Evolutionary conservation across 2,113 vertebrate genomes (phyloP).

Genomic region (Brienomyrus longianalis): DNA sequence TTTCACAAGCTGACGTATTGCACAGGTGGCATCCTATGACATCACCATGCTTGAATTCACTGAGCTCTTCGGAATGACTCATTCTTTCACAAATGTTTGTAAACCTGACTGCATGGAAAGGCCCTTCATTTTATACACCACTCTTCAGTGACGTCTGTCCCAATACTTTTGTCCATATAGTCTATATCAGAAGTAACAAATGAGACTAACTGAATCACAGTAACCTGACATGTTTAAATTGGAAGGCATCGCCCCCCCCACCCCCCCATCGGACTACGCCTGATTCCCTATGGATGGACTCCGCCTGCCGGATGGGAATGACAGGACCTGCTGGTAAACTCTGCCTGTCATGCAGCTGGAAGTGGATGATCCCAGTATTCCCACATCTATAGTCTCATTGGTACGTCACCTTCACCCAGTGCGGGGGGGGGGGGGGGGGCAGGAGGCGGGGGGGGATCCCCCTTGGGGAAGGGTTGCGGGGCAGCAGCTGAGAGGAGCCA

Average conservation of each 20-base stretch:
- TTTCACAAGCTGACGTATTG: background rate
- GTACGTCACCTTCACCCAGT: no score
- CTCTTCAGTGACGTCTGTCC: background rate
- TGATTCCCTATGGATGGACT: background rate
- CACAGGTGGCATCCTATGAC: background rate
- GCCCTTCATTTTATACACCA: background rate
- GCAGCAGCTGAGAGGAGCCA: constrained; percentile 45
- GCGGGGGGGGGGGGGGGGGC: background rate
- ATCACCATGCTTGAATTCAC: background rate
- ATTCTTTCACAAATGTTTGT: background rate
- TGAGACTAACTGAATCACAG: background rate
- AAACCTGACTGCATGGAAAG: background rate
- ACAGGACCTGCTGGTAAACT: no score
- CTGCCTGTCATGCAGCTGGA: no score
- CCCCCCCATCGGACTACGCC: background rate
- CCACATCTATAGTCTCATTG: no score
- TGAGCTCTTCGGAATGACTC: background rate
- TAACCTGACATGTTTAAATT: background rate
- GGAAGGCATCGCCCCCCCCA: background rate
- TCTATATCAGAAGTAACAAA: background rate
- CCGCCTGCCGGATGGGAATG: no score
- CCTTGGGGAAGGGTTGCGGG: constrained; percentile 42
- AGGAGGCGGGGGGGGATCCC: background rate
- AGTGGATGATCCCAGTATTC: no score
- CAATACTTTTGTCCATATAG: background rate